Evolutionary conservation across 1,140 invertebrate species (phyloP), one percentile per base, ranked within the genome.

Genomic region (Leptinotarsa defecta): DNA sequence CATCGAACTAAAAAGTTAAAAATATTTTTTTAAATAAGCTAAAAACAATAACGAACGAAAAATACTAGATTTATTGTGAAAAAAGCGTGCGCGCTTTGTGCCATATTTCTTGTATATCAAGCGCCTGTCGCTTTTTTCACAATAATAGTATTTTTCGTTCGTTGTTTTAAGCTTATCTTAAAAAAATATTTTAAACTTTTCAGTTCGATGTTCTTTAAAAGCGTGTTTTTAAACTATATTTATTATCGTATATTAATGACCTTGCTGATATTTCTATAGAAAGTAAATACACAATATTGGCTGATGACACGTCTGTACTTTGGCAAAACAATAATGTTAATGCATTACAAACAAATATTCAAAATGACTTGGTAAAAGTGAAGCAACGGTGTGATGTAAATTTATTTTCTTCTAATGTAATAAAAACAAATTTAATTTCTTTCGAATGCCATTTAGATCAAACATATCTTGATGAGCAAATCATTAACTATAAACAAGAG

Each of bases 291-390:
- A 52, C 49, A 4, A 13, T 52, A 4, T 52, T 17, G 17, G 49
- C 49, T 13, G 49, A 52, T 52, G 49, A 52, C 5, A 52, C 49
- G 13, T 52, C 49, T 52, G n/a, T 17, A 52, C 49, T 52, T 13
- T 52, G 13, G 49, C 49, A 52, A 15, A n/a, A 73, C 27, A 13
- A 24, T 13, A 74, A 68, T 24, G 15, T 19, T 70, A 15, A 70
- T 48, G 11, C 3, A 24, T 74, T 68, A 71, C 57, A 74, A 34
- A 64, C 5, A 13, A 52, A 52, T 27, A 68, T 52, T 65, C 22
- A 61, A 73, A n/a, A 52, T 19, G 17, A 34, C 15, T n/a, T 52
- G n/a, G 4, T 15, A 52, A n/a, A 15, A 52, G 49, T 17, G 13
- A 52, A 52, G 17, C 13, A 17, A 13, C 4, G 13, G 49, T 52